Evolutionary conservation across 2,888 invertebrate genomes (phyloP).

Genomic region (Laspeyria flexula): DNA sequence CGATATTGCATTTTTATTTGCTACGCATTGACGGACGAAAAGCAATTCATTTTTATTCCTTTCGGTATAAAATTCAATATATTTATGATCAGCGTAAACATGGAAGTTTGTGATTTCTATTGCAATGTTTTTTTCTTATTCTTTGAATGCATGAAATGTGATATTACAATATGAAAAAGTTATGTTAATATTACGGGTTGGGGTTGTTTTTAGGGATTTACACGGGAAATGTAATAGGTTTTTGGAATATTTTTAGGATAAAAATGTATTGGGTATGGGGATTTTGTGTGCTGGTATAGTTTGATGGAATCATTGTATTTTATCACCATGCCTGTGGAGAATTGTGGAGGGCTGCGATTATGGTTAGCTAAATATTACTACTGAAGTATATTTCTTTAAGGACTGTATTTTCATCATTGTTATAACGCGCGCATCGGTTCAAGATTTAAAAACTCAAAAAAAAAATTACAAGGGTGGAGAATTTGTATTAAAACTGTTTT

Average conservation of each 20-base stretch:
- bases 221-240: conserved; percentile 2
- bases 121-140: conserved; percentile 19
- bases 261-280: neutral
- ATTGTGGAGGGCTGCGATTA: too few relatives aligned
- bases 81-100: conserved; percentile 71
- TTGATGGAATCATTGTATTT: too few relatives aligned
- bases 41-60: conserved; percentile 51
- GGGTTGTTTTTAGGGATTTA: conserved; percentile 15
- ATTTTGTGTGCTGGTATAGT: neutral
- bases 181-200: conserved; percentile 8
- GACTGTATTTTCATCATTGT: too few relatives aligned
- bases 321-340: too few relatives aligned
- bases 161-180: conserved; percentile 21
- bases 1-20: conserved; percentile 69
- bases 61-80: conserved; percentile 76
- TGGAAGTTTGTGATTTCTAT: conserved; percentile 48
- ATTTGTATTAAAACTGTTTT: too few relatives aligned
- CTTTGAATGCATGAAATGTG: conserved; percentile 11
- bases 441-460: too few relatives aligned
- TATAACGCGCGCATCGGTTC: too few relatives aligned
- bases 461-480: too few relatives aligned
- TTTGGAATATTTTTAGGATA: neutral
- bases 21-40: conserved; percentile 50
- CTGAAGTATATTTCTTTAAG: too few relatives aligned
- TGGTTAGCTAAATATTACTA: too few relatives aligned